Evolutionary conservation across 2,888 invertebrate genomes (phyloP).

Genomic region (Strigamia maritima): DNA sequence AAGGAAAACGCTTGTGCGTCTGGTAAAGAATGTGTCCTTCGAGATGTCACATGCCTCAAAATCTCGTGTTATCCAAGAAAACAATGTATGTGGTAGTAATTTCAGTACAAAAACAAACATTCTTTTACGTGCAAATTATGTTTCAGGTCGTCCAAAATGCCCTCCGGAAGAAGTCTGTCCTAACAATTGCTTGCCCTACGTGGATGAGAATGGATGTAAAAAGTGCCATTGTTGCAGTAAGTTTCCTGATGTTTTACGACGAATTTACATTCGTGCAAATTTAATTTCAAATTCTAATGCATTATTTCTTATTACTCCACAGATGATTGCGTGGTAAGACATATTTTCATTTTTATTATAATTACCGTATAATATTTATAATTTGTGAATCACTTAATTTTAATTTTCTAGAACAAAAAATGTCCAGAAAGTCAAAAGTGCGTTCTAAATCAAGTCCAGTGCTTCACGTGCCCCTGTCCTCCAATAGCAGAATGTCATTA

Average conservation of each 20-base stretch:
- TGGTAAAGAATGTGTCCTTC: not conserved
- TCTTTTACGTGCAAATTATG: not conserved
- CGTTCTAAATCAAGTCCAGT: not conserved
- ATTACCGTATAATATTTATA: not conserved
- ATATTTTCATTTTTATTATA: not conserved
- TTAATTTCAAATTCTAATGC: too few relatives aligned
- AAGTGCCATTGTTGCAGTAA: not conserved
- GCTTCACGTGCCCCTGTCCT: not conserved
- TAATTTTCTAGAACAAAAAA: not conserved
- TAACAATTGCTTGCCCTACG: not conserved
- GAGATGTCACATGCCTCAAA: not conserved
- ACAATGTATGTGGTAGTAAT: not conserved
- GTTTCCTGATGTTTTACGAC: too few relatives aligned
- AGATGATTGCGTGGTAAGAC: not conserved
- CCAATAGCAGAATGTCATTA: not conserved
- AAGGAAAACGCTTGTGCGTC: not conserved
- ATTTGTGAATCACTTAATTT: not conserved
- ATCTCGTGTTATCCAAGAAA: not conserved
- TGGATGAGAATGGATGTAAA: not conserved
- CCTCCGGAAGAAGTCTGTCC: not conserved
- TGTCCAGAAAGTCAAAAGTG: not conserved
- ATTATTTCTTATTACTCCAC: not conserved
- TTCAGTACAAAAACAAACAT: not conserved
- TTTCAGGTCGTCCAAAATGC: not conserved
- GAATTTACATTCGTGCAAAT: too few relatives aligned